Conservation (phyloP, 2,797 vertebrate species). For the Alexandromys oeconomus region DNA sequence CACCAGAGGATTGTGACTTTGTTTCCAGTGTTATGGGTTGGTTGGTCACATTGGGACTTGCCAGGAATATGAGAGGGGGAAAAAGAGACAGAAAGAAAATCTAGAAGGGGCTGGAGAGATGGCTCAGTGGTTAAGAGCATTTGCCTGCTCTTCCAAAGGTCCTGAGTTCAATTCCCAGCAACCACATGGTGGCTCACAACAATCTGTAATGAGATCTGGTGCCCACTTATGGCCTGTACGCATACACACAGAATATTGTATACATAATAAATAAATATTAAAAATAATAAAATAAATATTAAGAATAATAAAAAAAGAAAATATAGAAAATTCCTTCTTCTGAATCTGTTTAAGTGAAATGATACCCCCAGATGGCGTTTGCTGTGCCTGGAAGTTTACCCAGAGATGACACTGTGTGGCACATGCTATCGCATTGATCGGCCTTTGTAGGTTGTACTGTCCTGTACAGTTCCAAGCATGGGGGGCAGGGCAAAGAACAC, state of each 20-base stretch:
- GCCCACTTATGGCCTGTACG: too few species aligned
- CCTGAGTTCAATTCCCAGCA: too few species aligned
- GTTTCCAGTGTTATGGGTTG: not conserved
- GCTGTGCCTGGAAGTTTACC: constrained; percentile 16
- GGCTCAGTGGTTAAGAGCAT: too few species aligned
- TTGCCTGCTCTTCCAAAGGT: too few species aligned
- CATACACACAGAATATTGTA: too few species aligned
- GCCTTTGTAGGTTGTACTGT: not conserved
- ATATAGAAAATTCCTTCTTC: not conserved
- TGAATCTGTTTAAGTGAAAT: not conserved
- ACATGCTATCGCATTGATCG: accelerated
- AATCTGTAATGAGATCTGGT: too few species aligned
- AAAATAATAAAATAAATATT: too few species aligned
- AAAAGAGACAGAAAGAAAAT: not conserved
- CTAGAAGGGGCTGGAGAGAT: not conserved
- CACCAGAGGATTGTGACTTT: not conserved
- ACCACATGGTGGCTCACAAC: too few species aligned
- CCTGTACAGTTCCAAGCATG: not conserved
- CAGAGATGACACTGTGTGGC: not conserved
- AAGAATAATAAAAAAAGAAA: too few species aligned
- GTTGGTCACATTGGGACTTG: constrained; percentile 20
- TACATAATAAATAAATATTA: too few species aligned
- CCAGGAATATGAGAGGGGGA: not conserved
- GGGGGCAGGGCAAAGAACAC: not conserved
- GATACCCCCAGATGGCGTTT: not conserved